A percentile compares a stretch with the other conserved stretches of the same genome.
These are phyloP conservation scores for Diceros bicornis DNA, from an alignment of 2,797 vertebrate genomes.

Conservation along the genomic window DNA sequence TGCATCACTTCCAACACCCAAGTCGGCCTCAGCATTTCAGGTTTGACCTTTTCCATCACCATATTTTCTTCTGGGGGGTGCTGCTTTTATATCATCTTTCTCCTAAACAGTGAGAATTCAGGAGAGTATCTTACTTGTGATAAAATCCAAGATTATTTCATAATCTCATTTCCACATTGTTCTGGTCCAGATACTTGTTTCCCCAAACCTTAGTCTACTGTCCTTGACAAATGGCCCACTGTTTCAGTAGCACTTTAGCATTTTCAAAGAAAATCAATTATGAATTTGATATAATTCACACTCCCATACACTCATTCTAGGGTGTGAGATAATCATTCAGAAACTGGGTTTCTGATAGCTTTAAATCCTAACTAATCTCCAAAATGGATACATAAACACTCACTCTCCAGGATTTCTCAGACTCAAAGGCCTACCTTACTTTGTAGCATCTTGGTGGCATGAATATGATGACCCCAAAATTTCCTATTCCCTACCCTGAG, in stretches of 20 bases:
- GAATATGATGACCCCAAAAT: neutral
- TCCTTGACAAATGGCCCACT: neutral
- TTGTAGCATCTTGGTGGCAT: neutral
- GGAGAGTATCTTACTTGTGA: constrained; percentile 5
- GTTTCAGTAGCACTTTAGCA: neutral
- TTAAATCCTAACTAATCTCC: neutral
- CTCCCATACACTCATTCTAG: neutral
- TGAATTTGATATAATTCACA: constrained; percentile 4
- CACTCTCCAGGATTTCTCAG: neutral
- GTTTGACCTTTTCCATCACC: neutral
- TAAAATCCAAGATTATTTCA: constrained; percentile 43
- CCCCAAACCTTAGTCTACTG: neutral
- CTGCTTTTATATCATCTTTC: neutral
- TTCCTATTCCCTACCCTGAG: neutral
- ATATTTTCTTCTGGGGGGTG: neutral
- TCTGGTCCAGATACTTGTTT: neutral
- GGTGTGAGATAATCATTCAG: neutral
- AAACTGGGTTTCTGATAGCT: neutral
- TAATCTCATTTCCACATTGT: neutral
- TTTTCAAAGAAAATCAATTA: constrained; percentile 33
- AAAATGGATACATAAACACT: neutral
- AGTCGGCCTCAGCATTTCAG: neutral
- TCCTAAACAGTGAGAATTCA: constrained; percentile 32
- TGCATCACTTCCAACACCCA: neutral
- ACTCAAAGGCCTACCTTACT: neutral